Percentiles rank a stretch among this genome's conserved stretches.
Conservation (phyloP, 2,113 vertebrate species). For the Argyrosomus japonicus region DNA sequence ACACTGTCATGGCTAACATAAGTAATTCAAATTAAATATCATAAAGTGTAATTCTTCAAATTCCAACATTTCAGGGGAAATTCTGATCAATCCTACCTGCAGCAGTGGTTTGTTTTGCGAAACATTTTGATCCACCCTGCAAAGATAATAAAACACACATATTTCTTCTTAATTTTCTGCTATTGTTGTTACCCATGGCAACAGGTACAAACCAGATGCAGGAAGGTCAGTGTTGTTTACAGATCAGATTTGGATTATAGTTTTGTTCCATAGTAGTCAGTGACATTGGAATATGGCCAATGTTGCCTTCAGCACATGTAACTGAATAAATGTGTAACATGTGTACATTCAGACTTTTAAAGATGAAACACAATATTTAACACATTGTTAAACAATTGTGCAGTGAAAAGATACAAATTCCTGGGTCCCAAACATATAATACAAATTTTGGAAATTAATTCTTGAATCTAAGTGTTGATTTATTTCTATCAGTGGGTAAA, state of each 20-base stretch:
- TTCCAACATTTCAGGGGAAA: not conserved
- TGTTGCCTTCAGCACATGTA: constrained; percentile 8
- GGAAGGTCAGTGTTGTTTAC: not conserved
- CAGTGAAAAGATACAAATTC: not conserved
- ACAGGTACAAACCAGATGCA: constrained; percentile 21
- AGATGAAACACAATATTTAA: not conserved
- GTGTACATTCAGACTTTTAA: not conserved
- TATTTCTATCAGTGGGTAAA: not conserved
- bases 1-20: not conserved
- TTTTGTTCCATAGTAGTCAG: not conserved
- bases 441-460: fast-evolving
- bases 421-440: not conserved
- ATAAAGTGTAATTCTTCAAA: not conserved
- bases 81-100: not conserved
- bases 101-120: not conserved
- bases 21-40: not conserved
- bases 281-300: not conserved
- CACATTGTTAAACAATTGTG: not conserved
- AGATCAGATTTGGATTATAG: not conserved
- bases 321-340: constrained; percentile 3
- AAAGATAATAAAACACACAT: not conserved
- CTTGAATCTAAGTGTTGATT: not conserved
- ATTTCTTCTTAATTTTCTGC: not conserved
- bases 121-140: not conserved
- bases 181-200: constrained; percentile 9